Evolutionary conservation across 1,140 invertebrate genomes (phyloP).

Genomic region (Pseudomyrmex sp.): DNA sequence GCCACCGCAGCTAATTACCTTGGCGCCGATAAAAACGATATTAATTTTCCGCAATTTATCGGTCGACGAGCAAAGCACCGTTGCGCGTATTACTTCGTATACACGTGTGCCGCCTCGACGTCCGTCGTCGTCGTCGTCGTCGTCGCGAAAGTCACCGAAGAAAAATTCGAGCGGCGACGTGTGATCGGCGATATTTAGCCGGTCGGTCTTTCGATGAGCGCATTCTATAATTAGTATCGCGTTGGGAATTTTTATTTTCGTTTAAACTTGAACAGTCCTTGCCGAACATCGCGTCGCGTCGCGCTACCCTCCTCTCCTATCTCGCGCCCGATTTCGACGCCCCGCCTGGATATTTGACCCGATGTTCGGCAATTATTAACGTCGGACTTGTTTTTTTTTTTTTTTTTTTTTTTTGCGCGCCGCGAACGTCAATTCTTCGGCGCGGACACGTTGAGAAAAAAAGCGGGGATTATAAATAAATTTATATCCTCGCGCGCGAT

Average conservation of each 20-base stretch:
- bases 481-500: conserved; percentile 30
- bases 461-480: conserved; percentile 73
- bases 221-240: conserved; percentile 83
- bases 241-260: conserved; percentile 83
- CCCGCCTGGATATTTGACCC: conserved; percentile 29
- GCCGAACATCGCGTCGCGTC: conserved; percentile 59
- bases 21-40: conserved; percentile 68
- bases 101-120: background rate
- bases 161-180: conserved; percentile 26
- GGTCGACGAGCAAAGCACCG: conserved; percentile 9
- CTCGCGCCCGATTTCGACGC: background rate
- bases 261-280: conserved; percentile 84
- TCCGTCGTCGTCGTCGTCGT: background rate
- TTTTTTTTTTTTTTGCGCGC: background rate
- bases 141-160: background rate
- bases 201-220: conserved; percentile 72
- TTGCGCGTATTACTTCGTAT: background rate
- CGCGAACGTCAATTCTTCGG: conserved; percentile 64
- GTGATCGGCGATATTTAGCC: conserved; percentile 75
- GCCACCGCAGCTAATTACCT: conserved; percentile 67
- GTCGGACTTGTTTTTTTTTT: conserved; percentile 65
- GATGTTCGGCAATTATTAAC: conserved; percentile 72
- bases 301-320: conserved; percentile 17
- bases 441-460: conserved; percentile 40
- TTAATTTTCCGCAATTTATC: conserved; percentile 68